Conservation (phyloP, 1,140 invertebrate genomes). For the Micrasema longulum region DNA sequence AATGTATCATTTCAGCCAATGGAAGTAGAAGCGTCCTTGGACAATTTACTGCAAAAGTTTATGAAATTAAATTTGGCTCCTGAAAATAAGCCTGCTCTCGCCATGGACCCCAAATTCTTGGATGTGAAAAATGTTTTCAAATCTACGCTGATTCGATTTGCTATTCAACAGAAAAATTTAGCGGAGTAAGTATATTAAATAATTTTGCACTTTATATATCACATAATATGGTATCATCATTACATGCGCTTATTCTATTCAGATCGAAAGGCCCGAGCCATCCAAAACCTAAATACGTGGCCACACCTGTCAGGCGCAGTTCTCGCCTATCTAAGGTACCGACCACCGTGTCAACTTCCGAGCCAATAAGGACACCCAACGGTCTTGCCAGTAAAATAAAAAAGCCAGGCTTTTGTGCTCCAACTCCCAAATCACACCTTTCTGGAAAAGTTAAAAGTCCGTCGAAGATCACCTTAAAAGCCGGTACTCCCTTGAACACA, state of each 20-base stretch:
- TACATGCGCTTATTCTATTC: constrained; percentile 38
- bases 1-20: constrained; percentile 65
- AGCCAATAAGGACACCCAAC: not conserved
- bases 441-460: constrained; percentile 6
- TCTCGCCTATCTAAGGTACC: constrained; percentile 54
- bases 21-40: constrained; percentile 66
- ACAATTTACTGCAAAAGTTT: constrained; percentile 69
- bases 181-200: constrained; percentile 55
- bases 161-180: constrained; percentile 60
- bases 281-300: constrained; percentile 52
- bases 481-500: constrained; percentile 12
- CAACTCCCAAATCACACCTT: constrained; percentile 20
- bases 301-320: constrained; percentile 59
- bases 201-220: too few relatives aligned
- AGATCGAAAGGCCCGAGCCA: constrained; percentile 44
- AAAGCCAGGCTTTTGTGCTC: not conserved
- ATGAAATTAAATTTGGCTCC: constrained; percentile 69
- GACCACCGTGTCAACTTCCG: not conserved
- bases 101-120: constrained; percentile 60
- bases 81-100: constrained; percentile 49
- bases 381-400: not conserved
- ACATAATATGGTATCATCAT: not conserved
- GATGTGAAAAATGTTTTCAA: constrained; percentile 71
- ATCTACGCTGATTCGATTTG: constrained; percentile 70
- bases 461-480: not conserved